phyloP scores from a whole-genome alignment of 2,797 vertebrate genomes.

The Brotula barbata region DNA sequence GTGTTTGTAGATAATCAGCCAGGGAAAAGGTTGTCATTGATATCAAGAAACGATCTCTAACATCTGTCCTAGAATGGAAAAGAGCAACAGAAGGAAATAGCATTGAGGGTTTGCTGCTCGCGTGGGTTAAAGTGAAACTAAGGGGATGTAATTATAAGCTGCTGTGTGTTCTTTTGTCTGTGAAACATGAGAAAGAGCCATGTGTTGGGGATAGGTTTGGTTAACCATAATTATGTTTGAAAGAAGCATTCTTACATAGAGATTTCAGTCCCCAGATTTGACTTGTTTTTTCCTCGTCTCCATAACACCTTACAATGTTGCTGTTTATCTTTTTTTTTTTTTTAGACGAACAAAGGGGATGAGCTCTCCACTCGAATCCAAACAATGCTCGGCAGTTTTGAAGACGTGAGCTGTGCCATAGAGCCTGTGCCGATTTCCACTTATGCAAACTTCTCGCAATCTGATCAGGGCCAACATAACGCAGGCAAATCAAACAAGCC shows the following conservation, averaged over 20 bases:
- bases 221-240: background rate
- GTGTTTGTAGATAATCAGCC: background rate
- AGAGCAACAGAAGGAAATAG: background rate
- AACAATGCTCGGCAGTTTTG: slow-evolving; percentile 92
- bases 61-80: background rate
- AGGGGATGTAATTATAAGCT: background rate
- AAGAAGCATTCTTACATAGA: background rate
- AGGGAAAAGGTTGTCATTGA: background rate
- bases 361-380: slow-evolving; percentile 91
- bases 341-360: slow-evolving; percentile 89
- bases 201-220: background rate
- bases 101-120: background rate
- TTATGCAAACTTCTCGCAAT: slow-evolving; percentile 62
- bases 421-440: slow-evolving; percentile 64
- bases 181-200: background rate
- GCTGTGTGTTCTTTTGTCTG: background rate
- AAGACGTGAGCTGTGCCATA: slow-evolving; percentile 81
- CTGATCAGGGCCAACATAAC: slow-evolving; percentile 59
- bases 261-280: background rate
- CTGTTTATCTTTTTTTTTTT: slow-evolving; percentile 35
- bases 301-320: background rate
- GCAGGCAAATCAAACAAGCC: slow-evolving; percentile 70
- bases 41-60: background rate
- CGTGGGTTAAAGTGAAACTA: background rate
- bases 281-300: background rate